phyloP scores from a whole-genome alignment of 2,797 vertebrate genomes.

The Epinephelus malabaricus region DNA sequence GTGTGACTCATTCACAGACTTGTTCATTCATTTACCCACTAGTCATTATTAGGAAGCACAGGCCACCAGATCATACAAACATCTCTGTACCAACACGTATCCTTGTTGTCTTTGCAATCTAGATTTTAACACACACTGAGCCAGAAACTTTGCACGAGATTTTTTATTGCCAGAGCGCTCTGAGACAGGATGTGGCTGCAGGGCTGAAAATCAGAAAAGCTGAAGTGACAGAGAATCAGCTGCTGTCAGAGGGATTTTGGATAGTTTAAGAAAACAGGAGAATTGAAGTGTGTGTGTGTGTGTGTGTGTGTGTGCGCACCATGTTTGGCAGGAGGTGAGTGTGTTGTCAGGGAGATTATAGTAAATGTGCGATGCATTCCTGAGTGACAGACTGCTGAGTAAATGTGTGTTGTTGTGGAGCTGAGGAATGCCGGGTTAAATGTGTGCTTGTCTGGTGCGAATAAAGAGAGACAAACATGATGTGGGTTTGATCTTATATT shows the following conservation, averaged over 20 bases:
- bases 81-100: not conserved
- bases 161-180: not conserved
- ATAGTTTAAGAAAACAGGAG: slow-evolving; percentile 17
- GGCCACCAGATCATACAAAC: slow-evolving; percentile 6
- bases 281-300: not conserved
- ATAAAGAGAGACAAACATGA: not conserved
- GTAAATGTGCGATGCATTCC: slow-evolving; percentile 54
- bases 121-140: slow-evolving; percentile 26
- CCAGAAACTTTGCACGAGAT: not conserved
- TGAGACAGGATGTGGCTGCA: slow-evolving; percentile 39
- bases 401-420: slow-evolving; percentile 36
- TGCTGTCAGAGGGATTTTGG: slow-evolving; percentile 49
- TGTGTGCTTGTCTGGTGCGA: slow-evolving; percentile 34
- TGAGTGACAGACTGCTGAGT: slow-evolving; percentile 58
- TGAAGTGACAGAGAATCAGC: slow-evolving; percentile 55
- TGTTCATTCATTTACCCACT: slow-evolving; percentile 28
- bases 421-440: slow-evolving; percentile 13
- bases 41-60: not conserved
- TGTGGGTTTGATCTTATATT: slow-evolving; percentile 10
- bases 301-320: not conserved
- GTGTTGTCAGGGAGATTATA: slow-evolving; percentile 62
- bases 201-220: slow-evolving; percentile 25
- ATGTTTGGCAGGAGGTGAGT: slow-evolving; percentile 48
- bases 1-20: slow-evolving; percentile 14
- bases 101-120: slow-evolving; percentile 18